Evolutionary conservation across 2,113 vertebrate species (phyloP), one percentile per base, ranked within the genome.

Genomic region (Cinclus mexicanus): DNA sequence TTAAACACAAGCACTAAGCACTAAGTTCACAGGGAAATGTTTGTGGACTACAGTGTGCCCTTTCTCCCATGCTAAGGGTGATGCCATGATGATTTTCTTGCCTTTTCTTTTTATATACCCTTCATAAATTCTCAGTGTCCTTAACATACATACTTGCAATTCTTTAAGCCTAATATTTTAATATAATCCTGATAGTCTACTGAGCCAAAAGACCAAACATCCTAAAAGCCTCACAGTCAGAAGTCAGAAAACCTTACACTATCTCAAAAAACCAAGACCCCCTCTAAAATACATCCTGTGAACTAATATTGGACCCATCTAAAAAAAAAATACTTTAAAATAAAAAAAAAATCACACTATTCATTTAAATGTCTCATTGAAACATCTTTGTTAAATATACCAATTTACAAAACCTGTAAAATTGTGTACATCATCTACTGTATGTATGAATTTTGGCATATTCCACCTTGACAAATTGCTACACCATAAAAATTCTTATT

Each of bases 371-470:
- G 3, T 26, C 17, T n/a, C 4, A 16, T n/a, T 52, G 29, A n/a
- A 63, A 17, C 13, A 33, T 52, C 22, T 41, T 16, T 52, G 35
- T 41, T n/a, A 52, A 63, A 50, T 16, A 26, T 15, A 41, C 13
- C 15, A 16, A 41, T 41, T 21, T 52, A 41, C 29, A 63, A n/a
- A 78, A 78, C 10, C 23, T 13, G 2, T 28, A 11, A 22, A n/a
- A 52, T 3, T 78, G 18, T n/a, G 22, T 6, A 28, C 3, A 28
- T 10, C 5, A 63, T 10, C 13, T 78, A 29, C 33, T 0, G 0
- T 7, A 24, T 1, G 1, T 19, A 50, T 5, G 29, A 8, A 21
- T 12, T 16, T 33, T 9, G 17, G 13, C 9, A 77, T n/a, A 16
- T 10, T n/a, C 47, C 59, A n/a, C 5, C 5, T 2, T 18, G 31